Evolutionary conservation across 2,113 vertebrate genomes (phyloP), one percentile per base, ranked within the genome.

Genomic region (Chinchilla lanigera): DNA sequence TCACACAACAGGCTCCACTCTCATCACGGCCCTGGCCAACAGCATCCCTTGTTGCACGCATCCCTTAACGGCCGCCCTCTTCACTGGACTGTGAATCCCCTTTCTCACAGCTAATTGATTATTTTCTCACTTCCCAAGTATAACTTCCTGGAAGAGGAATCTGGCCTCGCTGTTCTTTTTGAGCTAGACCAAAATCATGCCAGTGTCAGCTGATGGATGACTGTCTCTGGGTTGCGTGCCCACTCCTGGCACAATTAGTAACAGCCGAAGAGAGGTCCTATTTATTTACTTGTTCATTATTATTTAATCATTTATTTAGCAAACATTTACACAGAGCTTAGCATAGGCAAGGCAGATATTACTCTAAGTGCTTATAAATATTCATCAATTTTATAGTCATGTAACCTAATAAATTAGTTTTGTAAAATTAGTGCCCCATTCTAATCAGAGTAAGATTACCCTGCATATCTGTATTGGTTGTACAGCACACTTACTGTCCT

Each of bases 321-420:
- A 96, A 90, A 38, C 50, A 85, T n/a, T 93, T 47, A 60, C 44
- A 97, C 1, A 92, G 19, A 93, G 30, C 41, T 82, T 35, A 95
- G 35, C 14, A 69, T 38, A 90, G 61, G 33, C 33, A 87, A 93
- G 71, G 52, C 41, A 63, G 83, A 82, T 56, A 80, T 6, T 82
- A 33, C 82, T 71, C 77, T 80, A 63, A 82, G 71, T 73, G 38
- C 16, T 86, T 71, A 89, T 47, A 93, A 93, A 95, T 44, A 60
- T 52, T 91, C n/a, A 50, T 56, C 80, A 71, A 81, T 58, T 93
- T 61, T 78, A 82, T 73, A 92, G 2, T 58, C 20, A n/a, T n/a
- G 38, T 38, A 89, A 82, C 58, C 38, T 24, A 69, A 81, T 65
- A 50, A 87, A 38, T 35, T 71, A 54, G 30, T 50, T 78, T 78